Conservation (phyloP, 2,113 vertebrate genomes). For the Ranitomeya imitator region DNA sequence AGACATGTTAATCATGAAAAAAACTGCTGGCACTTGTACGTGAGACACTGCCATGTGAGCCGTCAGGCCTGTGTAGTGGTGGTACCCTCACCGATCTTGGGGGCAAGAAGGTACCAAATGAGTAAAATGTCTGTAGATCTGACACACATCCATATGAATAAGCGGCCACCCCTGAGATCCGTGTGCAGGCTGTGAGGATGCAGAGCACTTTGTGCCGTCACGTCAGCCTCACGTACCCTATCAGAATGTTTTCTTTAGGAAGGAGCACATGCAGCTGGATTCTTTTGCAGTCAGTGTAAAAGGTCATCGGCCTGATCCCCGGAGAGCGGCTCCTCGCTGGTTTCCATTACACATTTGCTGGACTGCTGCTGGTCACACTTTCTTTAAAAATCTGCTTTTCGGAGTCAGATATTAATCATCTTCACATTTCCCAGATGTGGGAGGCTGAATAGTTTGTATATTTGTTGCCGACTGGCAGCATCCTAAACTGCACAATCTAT, state of each 20-base stretch:
- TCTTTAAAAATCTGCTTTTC: background rate
- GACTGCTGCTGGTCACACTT: background rate
- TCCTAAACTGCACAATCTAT: background rate
- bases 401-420: background rate
- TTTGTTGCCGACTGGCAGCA: background rate
- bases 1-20: no score
- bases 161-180: background rate
- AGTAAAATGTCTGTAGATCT: background rate
- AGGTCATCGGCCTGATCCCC: background rate
- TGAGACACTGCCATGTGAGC: no score
- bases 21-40: no score
- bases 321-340: background rate
- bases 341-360: constrained; percentile 1
- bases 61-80: no score
- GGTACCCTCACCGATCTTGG: no score
- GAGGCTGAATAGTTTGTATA: background rate
- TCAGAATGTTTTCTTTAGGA: background rate
- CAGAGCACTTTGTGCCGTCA: background rate
- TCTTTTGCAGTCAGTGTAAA: background rate
- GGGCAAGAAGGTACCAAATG: no score
- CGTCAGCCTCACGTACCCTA: background rate
- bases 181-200: background rate
- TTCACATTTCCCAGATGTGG: background rate
- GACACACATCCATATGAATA: background rate
- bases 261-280: background rate